Evolutionary conservation across 2,113 vertebrate species (phyloP), one percentile per base, ranked within the genome.

Genomic region (Oreochromis spilurus): DNA sequence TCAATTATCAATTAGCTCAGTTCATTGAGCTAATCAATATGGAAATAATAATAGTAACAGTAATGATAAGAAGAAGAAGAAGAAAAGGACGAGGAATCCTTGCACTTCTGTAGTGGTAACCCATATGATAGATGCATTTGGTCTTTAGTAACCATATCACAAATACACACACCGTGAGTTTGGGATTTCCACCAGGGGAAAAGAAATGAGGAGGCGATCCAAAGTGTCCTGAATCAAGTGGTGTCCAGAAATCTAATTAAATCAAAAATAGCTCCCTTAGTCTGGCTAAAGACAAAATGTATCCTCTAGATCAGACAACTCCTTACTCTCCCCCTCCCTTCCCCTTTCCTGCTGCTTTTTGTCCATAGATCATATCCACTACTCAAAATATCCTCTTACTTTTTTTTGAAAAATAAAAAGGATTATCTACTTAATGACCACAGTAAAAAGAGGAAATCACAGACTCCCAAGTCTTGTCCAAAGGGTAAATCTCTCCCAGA

Each of bases 161-260:
- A 38, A 77, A 82, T 13, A 84, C 83, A 86, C 78, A 87, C 62
- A 57, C 40, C 1, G 45, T 21, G 1, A 54, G 38, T 81, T 81
- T n/a, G 36, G 43, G 40, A 54, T 57, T 82, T 75, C 38, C 52
- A 75, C 48, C 55, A 81, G 6, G 81, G 92, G 89, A 93, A 87
- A 89, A 85, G 65, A 82, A 72, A 77, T 1, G 3, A 21, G 36
- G 83, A 90, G 65, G 54, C 6, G 50, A 89, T 55, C 14, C 82
- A 81, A 85, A 81, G 78, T 79, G 79, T 95, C 91, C 90, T 31
- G 90, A 89, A 93, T 93, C 81, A 36, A 91, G 92, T 34, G 79
- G 82, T 90, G 92, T 92, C 93, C 93, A 91, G 89, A 91, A 95
- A 94, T 91, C 90, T 93, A 92, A 95, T 94, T 92, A 91, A 90